Base-by-base conservation (phyloP, 1,140 invertebrate species). In the Drosophila pandora region DNA sequence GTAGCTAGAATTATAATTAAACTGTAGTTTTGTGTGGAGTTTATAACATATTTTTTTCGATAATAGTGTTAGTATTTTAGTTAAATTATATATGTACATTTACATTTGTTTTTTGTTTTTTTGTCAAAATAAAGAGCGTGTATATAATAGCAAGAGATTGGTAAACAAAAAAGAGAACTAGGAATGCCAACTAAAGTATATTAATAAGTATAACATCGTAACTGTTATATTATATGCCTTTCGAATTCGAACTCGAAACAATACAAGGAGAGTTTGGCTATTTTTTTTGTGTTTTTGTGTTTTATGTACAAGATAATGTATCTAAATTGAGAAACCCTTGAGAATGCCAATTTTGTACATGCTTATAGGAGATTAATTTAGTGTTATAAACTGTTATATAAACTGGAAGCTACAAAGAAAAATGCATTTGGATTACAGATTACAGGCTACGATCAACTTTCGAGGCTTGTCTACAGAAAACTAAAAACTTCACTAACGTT, bases 401-500 rank as follows among this genome's bases (percentile, higher is more conserved):
- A 30, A 64, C 57, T 65, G 48, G 9, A 55, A 68, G 45, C 82
- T 84, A 85, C 82, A 77, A 84, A 73, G 58, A 62, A 84, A 65
- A 68, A 55, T 28, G 53, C 52, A 45, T 50, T 68, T 67, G 3
- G 22, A 34, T 47, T 52, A 17, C 17, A 17, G 49, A 56, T 43
- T 79, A 85, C 71, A 4, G 5, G 23, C 59, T 37, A 85, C 45
- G 13, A 13, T 45, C 37, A 55, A 53, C 47, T 63, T 59, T 41
- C 69, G 70, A 12, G 30, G 76, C 50, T 43, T 28, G 34, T 65
- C 79, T 82, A 82, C 68, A 69, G 21, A 45, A 64, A 78, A 81
- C 50, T 55, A 75, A 83, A 75, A 64, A 84, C 34, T 70, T 69
- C 28, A 77, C 82, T 87, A 85, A 81, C 81, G 81, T 85, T 85